A percentile compares a stretch with the other conserved stretches of the same genome.
These are phyloP conservation scores for Sarcoramphus papa DNA, from an alignment of 2,797 vertebrate genomes.

Conservation along the genomic window DNA sequence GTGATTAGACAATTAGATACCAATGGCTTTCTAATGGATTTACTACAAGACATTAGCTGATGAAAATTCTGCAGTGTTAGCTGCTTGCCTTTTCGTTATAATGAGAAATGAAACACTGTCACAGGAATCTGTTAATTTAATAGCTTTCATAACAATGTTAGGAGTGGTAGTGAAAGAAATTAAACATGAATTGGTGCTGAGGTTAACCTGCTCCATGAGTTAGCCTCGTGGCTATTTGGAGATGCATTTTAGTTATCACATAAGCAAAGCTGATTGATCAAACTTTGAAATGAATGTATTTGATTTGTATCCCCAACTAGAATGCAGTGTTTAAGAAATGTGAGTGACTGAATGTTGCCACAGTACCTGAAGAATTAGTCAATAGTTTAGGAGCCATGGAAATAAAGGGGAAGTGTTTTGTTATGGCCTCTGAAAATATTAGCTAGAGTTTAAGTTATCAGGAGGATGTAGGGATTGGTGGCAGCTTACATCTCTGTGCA, in stretches of 20 bases:
- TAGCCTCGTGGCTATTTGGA: neutral
- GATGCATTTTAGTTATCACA: neutral
- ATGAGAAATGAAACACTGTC: slow-evolving; percentile 47
- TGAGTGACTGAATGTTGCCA: neutral
- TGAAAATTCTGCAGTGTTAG: slow-evolving; percentile 57
- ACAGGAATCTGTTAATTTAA: slow-evolving; percentile 55
- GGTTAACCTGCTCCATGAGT: neutral
- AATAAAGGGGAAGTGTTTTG: neutral
- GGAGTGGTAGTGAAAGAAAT: slow-evolving; percentile 25
- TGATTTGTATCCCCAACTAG: neutral
- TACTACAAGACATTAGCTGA: slow-evolving; percentile 69
- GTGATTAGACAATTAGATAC: slow-evolving; percentile 76
- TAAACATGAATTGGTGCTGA: slow-evolving; percentile 15
- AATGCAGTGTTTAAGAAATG: neutral
- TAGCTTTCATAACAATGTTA: slow-evolving; percentile 40
- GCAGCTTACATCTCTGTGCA: neutral
- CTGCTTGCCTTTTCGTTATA: slow-evolving; percentile 15
- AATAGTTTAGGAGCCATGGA: neutral
- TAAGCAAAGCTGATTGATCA: neutral
- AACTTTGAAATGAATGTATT: neutral
- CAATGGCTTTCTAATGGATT: slow-evolving; percentile 73
- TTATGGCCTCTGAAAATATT: neutral
- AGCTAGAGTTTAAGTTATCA: neutral
- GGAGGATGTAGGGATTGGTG: neutral
- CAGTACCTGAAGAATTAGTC: neutral